Evolutionary conservation across 2,113 vertebrate species (phyloP), one percentile per base, ranked within the genome.

Genomic region (Salvator merianae): DNA sequence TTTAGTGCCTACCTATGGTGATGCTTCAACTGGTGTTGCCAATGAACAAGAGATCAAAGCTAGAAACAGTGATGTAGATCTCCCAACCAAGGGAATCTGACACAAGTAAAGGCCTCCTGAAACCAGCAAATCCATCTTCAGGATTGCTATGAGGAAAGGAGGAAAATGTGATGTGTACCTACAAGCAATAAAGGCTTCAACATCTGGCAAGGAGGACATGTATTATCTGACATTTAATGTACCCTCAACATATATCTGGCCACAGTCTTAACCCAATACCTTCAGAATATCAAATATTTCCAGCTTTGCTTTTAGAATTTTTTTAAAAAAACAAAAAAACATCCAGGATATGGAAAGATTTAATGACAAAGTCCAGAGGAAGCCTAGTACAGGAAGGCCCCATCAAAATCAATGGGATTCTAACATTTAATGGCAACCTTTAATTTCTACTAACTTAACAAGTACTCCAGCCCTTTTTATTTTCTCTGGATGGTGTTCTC

Each of bases 251-350:
- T 22, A 66, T 16, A 20, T 43, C 40, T 26, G 43, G 36, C 28
- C 62, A 66, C 16, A 66, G 18, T 43, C 14, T 40, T 66, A 28
- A 79, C 36, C 65, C 2, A 34, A 6, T 7, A 69, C 84, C 47
- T 81, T 77, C 30, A 83, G 69, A 84, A 36, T 63, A 5, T 0
- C 83, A 71, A 40, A 87, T 30, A 62, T 88, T 53, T 22, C 55
- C 73, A 20, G 20, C 12, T 6, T 84, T 71, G 55, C 82, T 53
- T 34, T 84, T 32, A 69, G 26, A 1, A 74, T 7, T 69, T 79
- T 69, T n/a, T n/a, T n/a, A n/a, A n/a, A n/a, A n/a, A n/a, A n/a
- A n/a, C n/a, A n/a, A 75, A 38, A 86, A 84, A n/a, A 12, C 68
- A 59, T 85, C 62, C 12, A 79, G 40, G 30, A 43, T 79, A 65